These are phyloP conservation scores for Lutjanus campechanus DNA, from an alignment of 2,797 vertebrate species.

Conservation along the genomic window DNA sequence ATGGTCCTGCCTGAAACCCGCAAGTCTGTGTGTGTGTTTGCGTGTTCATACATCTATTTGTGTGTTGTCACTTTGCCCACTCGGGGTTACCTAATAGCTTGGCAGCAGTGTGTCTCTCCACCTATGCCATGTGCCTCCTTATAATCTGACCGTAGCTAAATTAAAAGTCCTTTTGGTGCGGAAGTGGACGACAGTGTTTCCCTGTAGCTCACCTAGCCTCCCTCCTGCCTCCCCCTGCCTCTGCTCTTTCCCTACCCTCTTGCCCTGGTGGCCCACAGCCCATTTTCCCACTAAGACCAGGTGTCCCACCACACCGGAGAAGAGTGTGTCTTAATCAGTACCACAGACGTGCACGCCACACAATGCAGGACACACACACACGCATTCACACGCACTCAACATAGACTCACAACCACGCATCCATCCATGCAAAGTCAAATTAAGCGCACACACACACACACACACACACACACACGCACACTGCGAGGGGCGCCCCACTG, in stretches of 20 bases:
- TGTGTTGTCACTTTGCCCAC: slow-evolving; percentile 68
- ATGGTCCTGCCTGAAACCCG: background rate
- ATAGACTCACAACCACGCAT: slow-evolving; percentile 41
- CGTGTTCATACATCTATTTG: slow-evolving; percentile 59
- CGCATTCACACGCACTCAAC: slow-evolving; percentile 22
- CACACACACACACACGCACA: slow-evolving; percentile 33
- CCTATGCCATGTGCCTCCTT: slow-evolving; percentile 75
- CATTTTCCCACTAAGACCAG: slow-evolving; percentile 77
- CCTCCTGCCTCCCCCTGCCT: slow-evolving; percentile 50
- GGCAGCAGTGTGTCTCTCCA: slow-evolving; percentile 64
- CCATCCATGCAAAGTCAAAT: slow-evolving; percentile 71
- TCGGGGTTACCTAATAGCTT: slow-evolving; percentile 76
- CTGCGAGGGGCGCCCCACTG: slow-evolving; percentile 69
- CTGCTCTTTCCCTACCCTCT: slow-evolving; percentile 56
- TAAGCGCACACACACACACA: slow-evolving; percentile 32
- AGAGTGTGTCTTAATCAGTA: slow-evolving; percentile 78
- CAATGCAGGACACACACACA: slow-evolving; percentile 12
- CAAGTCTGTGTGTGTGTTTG: background rate
- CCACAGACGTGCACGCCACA: slow-evolving; percentile 48
- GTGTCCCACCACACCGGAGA: slow-evolving; percentile 71
- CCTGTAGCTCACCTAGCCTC: slow-evolving; percentile 65
- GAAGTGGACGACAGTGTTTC: slow-evolving; percentile 78
- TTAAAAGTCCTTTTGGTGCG: slow-evolving; percentile 84
- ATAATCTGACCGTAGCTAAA: slow-evolving; percentile 80
- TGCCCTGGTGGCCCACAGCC: slow-evolving; percentile 77